phyloP scores from a whole-genome alignment of 2,113 vertebrate species.

The Saimiri boliviensis region DNA sequence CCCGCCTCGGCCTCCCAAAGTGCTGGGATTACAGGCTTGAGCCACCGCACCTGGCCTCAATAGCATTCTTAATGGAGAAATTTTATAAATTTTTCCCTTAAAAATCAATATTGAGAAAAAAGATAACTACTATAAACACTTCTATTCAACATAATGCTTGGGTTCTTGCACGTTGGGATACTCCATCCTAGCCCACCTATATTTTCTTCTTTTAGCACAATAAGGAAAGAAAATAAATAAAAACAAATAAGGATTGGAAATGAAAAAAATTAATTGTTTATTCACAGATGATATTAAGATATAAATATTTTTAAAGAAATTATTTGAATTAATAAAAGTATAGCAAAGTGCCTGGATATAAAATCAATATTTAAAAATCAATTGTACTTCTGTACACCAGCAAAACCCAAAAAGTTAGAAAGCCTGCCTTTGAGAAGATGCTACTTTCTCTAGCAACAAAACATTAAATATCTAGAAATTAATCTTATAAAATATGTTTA shows the following conservation, averaged over 20 bases:
- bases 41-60: no score
- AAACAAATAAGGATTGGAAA: not conserved
- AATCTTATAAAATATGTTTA: conserved; percentile 12
- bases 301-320: not conserved
- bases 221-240: not conserved
- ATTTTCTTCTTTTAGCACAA: not conserved
- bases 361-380: not conserved
- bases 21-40: no score
- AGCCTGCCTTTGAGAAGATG: not conserved
- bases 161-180: not conserved
- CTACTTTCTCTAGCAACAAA: not conserved
- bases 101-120: conserved; percentile 11
- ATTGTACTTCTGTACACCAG: not conserved
- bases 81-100: not conserved
- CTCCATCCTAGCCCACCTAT: not conserved
- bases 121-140: not conserved
- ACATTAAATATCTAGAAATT: not conserved
- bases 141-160: not conserved
- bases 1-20: no score
- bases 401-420: not conserved
- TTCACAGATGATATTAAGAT: not conserved
- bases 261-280: not conserved
- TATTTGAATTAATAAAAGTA: not conserved
- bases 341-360: not conserved
- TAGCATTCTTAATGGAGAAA: conserved; percentile 11